Evolutionary conservation across 2,113 vertebrate genomes (phyloP).

Genomic region (Mormyrus iriodes): DNA sequence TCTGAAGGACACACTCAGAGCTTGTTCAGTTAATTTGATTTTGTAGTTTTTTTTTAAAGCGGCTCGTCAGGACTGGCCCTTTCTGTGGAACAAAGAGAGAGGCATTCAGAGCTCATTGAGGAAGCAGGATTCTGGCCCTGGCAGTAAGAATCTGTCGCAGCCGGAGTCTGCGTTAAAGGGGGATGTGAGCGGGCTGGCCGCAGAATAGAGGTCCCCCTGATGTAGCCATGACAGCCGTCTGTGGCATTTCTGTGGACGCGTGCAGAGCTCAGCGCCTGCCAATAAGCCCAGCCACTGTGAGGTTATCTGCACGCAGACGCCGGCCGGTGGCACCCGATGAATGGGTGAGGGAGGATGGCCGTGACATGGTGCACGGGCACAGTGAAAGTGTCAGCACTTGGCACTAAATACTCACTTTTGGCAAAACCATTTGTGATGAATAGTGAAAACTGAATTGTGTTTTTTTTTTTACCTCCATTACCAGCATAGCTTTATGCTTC

Average conservation of each 20-base stretch:
- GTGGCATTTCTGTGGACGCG: not conserved
- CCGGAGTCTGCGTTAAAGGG: conserved; percentile 32
- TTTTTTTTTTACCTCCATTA: not conserved
- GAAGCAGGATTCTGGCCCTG: conserved; percentile 49
- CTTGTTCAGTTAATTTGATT: not conserved
- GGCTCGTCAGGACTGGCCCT: not conserved
- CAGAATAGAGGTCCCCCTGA: not conserved
- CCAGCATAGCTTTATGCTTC: not conserved
- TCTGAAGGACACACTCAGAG: not conserved
- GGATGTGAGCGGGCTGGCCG: conserved; percentile 40
- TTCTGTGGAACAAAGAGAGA: not conserved
- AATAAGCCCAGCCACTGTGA: not conserved
- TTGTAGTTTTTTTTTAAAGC: not conserved
- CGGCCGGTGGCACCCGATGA: not conserved
- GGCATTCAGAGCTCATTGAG: conserved; percentile 2
- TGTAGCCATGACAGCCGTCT: conserved; percentile 3
- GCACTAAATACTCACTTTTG: not conserved
- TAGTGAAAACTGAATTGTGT: not conserved
- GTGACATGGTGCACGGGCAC: not conserved
- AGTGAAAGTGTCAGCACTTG: not conserved
- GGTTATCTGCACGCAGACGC: not conserved
- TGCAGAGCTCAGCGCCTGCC: not conserved
- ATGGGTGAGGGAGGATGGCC: not conserved
- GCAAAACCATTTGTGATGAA: not conserved
- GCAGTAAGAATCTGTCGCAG: conserved; percentile 39